phyloP scores from a whole-genome alignment of 2,888 invertebrate genomes.

The Lycophotia porphyrea region DNA sequence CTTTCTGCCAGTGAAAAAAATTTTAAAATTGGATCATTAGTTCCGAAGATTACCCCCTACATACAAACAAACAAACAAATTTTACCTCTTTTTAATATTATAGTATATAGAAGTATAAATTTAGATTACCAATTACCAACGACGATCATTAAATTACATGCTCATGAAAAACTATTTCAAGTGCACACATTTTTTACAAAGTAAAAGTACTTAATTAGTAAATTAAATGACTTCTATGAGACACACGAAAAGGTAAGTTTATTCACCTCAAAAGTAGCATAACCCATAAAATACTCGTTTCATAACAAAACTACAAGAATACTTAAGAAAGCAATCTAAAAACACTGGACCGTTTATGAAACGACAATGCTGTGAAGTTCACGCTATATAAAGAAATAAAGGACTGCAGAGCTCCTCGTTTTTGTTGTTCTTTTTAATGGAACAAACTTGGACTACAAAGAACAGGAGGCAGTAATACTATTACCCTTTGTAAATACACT shows the following conservation, averaged over 20 bases:
- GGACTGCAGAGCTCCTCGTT: conserved; percentile 23
- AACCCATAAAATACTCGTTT: conserved; percentile 27
- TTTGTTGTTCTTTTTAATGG: conserved; percentile 45
- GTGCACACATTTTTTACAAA: no score
- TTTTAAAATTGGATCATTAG: no score
- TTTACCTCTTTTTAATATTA: no score
- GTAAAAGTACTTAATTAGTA: no score
- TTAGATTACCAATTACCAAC: no score
- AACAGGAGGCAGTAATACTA: conserved; percentile 8
- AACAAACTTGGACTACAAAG: conserved; percentile 11
- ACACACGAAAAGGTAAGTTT: not conserved
- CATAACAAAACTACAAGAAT: conserved; percentile 19
- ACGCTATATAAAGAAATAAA: conserved; percentile 57
- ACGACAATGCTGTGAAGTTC: conserved; percentile 54
- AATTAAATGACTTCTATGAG: not conserved
- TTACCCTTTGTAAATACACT: not conserved
- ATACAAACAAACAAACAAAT: no score
- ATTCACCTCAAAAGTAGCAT: not conserved
- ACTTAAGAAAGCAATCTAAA: conserved; percentile 46
- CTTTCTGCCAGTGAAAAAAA: no score
- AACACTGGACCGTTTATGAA: conserved; percentile 46
- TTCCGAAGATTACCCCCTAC: no score
- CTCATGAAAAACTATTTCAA: no score
- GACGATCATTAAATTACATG: no score
- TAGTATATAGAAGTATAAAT: no score